Base-by-base conservation (phyloP, 1,140 invertebrate genomes). In the Octopus sinensis region DNA sequence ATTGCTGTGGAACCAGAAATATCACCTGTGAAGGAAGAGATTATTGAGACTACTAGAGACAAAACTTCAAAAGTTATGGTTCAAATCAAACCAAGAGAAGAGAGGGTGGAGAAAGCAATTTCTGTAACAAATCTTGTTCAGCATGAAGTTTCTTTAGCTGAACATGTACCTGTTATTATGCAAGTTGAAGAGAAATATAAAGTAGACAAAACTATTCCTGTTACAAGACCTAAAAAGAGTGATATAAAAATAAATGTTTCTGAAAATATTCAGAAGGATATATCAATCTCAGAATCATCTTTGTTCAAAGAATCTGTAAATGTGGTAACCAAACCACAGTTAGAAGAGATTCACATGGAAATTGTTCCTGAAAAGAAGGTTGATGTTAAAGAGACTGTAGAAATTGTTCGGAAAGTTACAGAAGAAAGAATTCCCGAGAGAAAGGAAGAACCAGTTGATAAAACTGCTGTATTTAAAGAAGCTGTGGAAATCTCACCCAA, bases 261-360 rank as follows among this genome's bases (percentile, higher is more conserved):
- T 73, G 68, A 73, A 17, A 23, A n/a, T 73, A 73, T 23, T n/a
- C 68, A 73, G 17, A 13, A 73, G 17, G 68, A 73, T 6, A 73
- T 73, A n/a, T 13, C 68, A 10, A 73, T 73, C 30, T 6, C 13
- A 5, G 68, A 73, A 73, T 4, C 68, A n/a, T 13, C 68, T 73
- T 13, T 73, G 30, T 6, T 6, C 30, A 17, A 9, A 73, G 68
- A 73, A 73, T 10, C 68, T 10, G 68, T 73, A 10, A 9, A 73
- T 6, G 30, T 79, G 7, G 54, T 51, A 12, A 17, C 54, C 4
- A 51, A 79, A 79, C 23, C 83, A 79, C 82, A 82, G 0, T 56
- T 73, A 54, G 81, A 84, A 52, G 85, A 81, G 82, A 82, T 80
- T 82, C 53, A 53, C n/a, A 76, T 81, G 23, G 71, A 84, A 75